Percentiles rank a stretch among this genome's conserved stretches.
Conservation (phyloP, 2,113 vertebrate genomes). For the Mormyrus lacerda region DNA sequence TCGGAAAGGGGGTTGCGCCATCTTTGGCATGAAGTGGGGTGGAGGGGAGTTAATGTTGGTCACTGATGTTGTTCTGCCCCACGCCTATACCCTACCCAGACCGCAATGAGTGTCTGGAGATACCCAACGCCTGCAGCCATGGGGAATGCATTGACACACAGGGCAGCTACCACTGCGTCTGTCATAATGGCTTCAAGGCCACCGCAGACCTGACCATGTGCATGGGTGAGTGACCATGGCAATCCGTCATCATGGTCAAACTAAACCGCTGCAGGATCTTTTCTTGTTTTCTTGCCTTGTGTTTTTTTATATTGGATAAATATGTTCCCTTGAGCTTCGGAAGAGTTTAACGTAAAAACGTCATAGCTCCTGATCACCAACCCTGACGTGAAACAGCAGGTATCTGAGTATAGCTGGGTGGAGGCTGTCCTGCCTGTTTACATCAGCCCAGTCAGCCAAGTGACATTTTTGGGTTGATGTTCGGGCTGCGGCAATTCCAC, state of each 20-base stretch:
- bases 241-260: background rate
- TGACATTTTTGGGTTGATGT: background rate
- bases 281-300: background rate
- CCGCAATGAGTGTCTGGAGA: conserved; percentile 83
- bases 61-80: background rate
- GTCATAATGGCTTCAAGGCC: conserved; percentile 84
- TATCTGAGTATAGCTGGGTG: background rate
- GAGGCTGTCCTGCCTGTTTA: background rate
- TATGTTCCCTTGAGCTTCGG: background rate
- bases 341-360: background rate
- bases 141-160: conserved; percentile 82
- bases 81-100: conserved; percentile 47
- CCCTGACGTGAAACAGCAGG: background rate
- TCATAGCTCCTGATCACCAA: background rate
- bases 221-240: conserved; percentile 64
- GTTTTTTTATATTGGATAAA: background rate
- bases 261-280: background rate
- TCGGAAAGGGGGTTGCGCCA: background rate
- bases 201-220: conserved; percentile 83
- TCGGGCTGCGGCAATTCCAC: background rate
- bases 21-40: background rate
- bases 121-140: conserved; percentile 81
- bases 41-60: background rate
- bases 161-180: conserved; percentile 81
- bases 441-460: background rate